Evolutionary conservation across 1,140 invertebrate species (phyloP).

Genomic region (Cheumatopsyche charites): DNA sequence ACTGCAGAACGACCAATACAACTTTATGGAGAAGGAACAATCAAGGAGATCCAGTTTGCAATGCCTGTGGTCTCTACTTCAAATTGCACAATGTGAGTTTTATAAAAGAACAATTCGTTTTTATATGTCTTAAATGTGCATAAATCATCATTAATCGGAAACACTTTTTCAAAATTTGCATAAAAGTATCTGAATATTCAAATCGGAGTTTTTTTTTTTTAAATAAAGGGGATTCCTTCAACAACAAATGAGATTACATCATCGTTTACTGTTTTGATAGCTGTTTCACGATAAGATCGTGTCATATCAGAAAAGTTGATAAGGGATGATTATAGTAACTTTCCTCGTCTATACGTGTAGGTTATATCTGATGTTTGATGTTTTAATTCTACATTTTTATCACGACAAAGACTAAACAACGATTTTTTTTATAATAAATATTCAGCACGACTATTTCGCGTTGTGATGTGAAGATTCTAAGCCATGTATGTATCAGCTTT

Average conservation of each 20-base stretch:
- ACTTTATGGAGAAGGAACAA: constrained; percentile 89
- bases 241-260: constrained; percentile 22
- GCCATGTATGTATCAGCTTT: too few relatives aligned
- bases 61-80: constrained; percentile 89
- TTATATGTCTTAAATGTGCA: too few relatives aligned
- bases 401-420: too few relatives aligned
- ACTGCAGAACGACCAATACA: constrained; percentile 83
- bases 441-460: too few relatives aligned
- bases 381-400: constrained; percentile 25
- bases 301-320: constrained; percentile 25
- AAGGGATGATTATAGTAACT: constrained; percentile 35
- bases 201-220: too few relatives aligned
- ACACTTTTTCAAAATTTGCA: too few relatives aligned
- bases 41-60: constrained; percentile 89
- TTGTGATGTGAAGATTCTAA: too few relatives aligned
- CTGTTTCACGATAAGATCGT: constrained; percentile 32
- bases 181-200: too few relatives aligned
- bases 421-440: too few relatives aligned
- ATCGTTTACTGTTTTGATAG: constrained; percentile 6
- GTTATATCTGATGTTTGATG: constrained; percentile 30
- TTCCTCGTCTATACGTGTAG: not conserved
- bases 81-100: constrained; percentile 84
- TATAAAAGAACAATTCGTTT: too few relatives aligned
- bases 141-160: too few relatives aligned
- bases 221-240: constrained; percentile 28